These are phyloP conservation scores for Bostrychus sinensis DNA, from an alignment of 2,113 vertebrate species.

Conservation along the genomic window DNA sequence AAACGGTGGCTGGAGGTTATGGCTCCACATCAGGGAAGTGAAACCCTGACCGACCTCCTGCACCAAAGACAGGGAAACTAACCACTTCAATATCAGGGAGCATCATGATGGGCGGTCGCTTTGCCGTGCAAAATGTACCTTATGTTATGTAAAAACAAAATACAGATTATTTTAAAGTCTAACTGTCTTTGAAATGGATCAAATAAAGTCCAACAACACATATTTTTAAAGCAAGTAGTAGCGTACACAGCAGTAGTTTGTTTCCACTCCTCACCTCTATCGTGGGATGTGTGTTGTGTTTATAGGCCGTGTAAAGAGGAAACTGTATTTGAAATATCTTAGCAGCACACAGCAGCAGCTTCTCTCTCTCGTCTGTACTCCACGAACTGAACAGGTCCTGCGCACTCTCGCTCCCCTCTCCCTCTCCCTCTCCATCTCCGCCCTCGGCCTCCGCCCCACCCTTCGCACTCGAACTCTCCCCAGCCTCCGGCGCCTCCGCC, in stretches of 20 bases:
- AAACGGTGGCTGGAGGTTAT: too few relatives aligned
- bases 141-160: too few relatives aligned
- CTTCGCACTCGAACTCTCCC: constrained; percentile 73
- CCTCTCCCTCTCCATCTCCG: constrained; percentile 72
- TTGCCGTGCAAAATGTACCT: too few relatives aligned
- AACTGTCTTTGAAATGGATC: too few relatives aligned
- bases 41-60: too few relatives aligned
- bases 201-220: too few relatives aligned
- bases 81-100: too few relatives aligned
- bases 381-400: constrained; percentile 87
- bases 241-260: not conserved
- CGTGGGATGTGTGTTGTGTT: constrained; percentile 98
- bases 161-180: too few relatives aligned
- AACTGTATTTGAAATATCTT: constrained; percentile 99
- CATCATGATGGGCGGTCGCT: too few relatives aligned
- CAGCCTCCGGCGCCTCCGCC: constrained; percentile 69
- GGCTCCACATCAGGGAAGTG: too few relatives aligned
- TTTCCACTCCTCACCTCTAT: constrained; percentile 86
- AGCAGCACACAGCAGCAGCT: constrained; percentile 95
- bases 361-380: constrained; percentile 98
- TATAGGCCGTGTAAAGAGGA: constrained; percentile 98
- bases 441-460: constrained; percentile 54
- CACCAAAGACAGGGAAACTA: too few relatives aligned
- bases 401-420: constrained; percentile 75
- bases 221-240: too few relatives aligned